Base-by-base conservation (phyloP, 2,888 invertebrate genomes). In the Andrena dorsata region DNA sequence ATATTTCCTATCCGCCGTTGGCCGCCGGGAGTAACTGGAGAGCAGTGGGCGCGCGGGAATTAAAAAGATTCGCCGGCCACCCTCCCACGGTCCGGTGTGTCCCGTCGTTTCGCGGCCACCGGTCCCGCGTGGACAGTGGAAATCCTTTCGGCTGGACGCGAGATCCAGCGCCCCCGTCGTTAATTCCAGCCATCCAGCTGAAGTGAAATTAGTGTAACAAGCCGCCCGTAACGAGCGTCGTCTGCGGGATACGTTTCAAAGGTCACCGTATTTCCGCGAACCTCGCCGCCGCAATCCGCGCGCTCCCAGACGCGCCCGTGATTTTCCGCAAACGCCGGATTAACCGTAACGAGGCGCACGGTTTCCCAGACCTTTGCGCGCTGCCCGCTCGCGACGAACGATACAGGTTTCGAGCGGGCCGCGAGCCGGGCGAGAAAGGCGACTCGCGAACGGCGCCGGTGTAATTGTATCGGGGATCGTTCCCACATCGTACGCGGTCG, bases 381-480 rank as follows among this genome's bases (percentile, higher is more conserved):
- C 10, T 35, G 6, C 20, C 26, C 26, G 53, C 6, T 2, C n/a
- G 26, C 20, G 51, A 61, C 23, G 41, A 61, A 53, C 60, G 41
- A 63, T 63, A 47, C 68, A 63, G 26, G 68, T 76, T 66, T 10
- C 23, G 30, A 30, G 2, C 7, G 41, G 10, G 28, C 16, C 16
- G 26, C 2, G 23, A n/a, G 23, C 49, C 49, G 28, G 23, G 23
- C 0, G 10, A 8, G 13, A 23, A 13, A 30, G 20, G 5, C 30
- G 41, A 51, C 30, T 35, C 41, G 41, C 41, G 26, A 51, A 8
- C 16, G 8, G 2, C n/a, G 23, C 51, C 20, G 20, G 6, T 41
- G n/a, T 56, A 69, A 72, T 73, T 68, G 66, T 82, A 70, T 71
- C 69, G n/a, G 30, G 30, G 16, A 76, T 76, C 56, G 23, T 81